phyloP scores from a whole-genome alignment of 2,113 vertebrate species.

The Macaca fascicularis region DNA sequence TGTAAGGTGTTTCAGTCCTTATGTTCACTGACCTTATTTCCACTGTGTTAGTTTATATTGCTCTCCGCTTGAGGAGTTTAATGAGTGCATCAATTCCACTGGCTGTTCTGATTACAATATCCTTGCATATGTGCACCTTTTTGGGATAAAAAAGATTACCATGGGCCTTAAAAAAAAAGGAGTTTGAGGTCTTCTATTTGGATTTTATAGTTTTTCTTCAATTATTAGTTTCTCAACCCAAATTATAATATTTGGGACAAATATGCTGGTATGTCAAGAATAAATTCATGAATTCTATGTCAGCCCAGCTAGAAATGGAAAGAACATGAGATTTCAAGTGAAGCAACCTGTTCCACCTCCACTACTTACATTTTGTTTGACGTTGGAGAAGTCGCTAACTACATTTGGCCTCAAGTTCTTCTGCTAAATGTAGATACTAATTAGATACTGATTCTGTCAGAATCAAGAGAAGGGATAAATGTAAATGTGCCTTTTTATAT shows the following conservation, averaged over 20 bases:
- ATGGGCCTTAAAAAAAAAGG: not conserved
- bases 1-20: conserved; percentile 72
- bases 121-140: conserved; percentile 39
- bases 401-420: conserved; percentile 22
- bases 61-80: conserved; percentile 75
- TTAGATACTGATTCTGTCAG: conserved; percentile 61
- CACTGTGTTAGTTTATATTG: conserved; percentile 77
- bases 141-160: conserved; percentile 63
- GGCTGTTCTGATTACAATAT: conserved; percentile 68
- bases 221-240: not conserved
- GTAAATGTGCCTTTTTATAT: conserved; percentile 67
- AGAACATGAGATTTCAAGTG: conserved; percentile 7
- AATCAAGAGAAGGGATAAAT: not conserved
- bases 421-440: conserved; percentile 59
- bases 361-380: conserved; percentile 45
- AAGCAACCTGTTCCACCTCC: not conserved
- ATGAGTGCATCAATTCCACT: conserved; percentile 71
- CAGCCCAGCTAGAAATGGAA: not conserved
- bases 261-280: conserved; percentile 9
- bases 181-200: not conserved
- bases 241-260: conserved; percentile 54
- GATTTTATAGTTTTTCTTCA: conserved; percentile 43
- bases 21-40: conserved; percentile 78
- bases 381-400: conserved; percentile 15
- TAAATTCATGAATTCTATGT: conserved; percentile 8